Evolutionary conservation across 53 echinoderm and acorn worm genomes (phyloP).

Genomic region (Actinopyga echinites): DNA sequence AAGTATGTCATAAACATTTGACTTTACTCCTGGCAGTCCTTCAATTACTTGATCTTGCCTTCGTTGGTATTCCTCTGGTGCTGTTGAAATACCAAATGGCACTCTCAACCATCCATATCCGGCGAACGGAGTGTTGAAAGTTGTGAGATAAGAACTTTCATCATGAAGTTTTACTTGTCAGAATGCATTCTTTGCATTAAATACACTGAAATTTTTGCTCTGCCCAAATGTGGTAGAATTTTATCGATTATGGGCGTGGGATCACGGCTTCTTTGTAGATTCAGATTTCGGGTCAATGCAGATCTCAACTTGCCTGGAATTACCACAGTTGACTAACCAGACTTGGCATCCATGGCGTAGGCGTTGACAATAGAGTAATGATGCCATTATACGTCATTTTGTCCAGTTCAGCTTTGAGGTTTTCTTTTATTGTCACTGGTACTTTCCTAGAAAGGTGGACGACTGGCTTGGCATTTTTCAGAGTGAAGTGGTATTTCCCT

Average conservation of each 20-base stretch:
- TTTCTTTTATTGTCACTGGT: constrained; percentile 46
- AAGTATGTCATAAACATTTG: constrained; percentile 48
- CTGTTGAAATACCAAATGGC: constrained; percentile 42
- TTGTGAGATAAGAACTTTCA: constrained; percentile 42
- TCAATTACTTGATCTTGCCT: constrained; percentile 45
- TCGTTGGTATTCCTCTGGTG: constrained; percentile 51
- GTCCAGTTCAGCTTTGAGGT: constrained; percentile 35
- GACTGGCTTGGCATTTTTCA: constrained; percentile 55
- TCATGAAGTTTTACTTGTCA: neutral
- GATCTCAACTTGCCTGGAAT: constrained; percentile 23
- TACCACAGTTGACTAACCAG: constrained; percentile 34
- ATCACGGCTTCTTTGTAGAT: neutral
- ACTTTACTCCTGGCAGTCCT: constrained; percentile 29
- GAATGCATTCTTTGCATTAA: neutral
- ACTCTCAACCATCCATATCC: constrained; percentile 35
- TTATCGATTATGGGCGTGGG: neutral
- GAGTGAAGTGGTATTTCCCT: constrained; percentile 47
- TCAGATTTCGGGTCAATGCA: no score
- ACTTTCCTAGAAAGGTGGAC: constrained; percentile 55
- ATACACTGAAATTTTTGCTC: constrained; percentile 3
- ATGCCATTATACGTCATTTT: no score
- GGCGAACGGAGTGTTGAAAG: constrained; percentile 49
- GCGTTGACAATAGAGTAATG: constrained; percentile 22
- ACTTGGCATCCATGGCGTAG: constrained; percentile 51
- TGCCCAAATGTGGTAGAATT: neutral